Conservation (phyloP, 2,797 vertebrate species). For the Hyperoplus immaculatus region DNA sequence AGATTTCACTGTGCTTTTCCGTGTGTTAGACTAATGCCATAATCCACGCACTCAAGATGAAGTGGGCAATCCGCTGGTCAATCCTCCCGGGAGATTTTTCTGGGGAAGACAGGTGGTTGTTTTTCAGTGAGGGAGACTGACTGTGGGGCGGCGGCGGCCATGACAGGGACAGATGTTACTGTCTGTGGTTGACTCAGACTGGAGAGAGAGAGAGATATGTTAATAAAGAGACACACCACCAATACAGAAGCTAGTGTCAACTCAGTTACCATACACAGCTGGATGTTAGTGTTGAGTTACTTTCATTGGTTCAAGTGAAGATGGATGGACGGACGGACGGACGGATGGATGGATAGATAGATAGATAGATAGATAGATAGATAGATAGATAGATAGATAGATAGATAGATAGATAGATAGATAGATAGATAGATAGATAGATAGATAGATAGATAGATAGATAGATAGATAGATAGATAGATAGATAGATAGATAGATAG, state of each 20-base stretch:
- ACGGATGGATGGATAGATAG: no score
- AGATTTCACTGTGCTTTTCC: constrained; percentile 49
- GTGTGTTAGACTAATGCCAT: constrained; percentile 44
- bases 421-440: no score
- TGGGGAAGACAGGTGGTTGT: constrained; percentile 56
- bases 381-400: no score
- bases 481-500: no score
- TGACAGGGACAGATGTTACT: constrained; percentile 62
- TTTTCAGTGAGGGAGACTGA: constrained; percentile 28
- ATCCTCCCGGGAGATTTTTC: constrained; percentile 44
- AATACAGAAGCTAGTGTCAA: constrained; percentile 9
- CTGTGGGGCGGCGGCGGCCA: constrained; percentile 1
- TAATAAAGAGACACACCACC: constrained; percentile 16
- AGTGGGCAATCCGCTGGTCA: constrained; percentile 53
- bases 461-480: no score
- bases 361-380: no score
- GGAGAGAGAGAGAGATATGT: constrained; percentile 50
- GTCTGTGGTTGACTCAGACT: constrained; percentile 39
- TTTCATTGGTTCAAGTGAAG: background rate
- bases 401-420: no score
- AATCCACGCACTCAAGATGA: constrained; percentile 53
- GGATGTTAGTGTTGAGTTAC: background rate
- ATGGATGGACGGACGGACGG: no score
- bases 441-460: no score
- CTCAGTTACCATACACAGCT: constrained; percentile 24